These are phyloP conservation scores for Pentamera pediparva DNA, from an alignment of 53 echinoderm and acorn worm species.

Conservation along the genomic window DNA sequence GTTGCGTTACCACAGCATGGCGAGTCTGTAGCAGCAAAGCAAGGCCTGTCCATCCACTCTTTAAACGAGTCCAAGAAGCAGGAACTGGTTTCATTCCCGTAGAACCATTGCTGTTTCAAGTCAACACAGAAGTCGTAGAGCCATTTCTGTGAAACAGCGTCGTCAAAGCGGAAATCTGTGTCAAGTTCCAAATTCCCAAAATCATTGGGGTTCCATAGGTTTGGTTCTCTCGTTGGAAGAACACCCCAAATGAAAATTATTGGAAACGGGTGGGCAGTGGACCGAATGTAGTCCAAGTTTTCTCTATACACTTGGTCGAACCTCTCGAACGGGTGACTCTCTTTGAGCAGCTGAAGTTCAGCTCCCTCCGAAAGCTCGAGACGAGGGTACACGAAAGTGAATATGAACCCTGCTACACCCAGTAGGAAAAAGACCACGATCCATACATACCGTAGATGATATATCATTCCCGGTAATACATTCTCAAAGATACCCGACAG, in stretches of 20 bases:
- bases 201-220: constrained; percentile 39
- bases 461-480: constrained; percentile 38
- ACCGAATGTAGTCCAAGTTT: constrained; percentile 36
- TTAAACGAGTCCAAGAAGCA: constrained; percentile 57
- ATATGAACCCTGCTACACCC: constrained; percentile 29
- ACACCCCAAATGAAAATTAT: constrained; percentile 46
- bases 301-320: constrained; percentile 46
- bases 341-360: constrained; percentile 47
- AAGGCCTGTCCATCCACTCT: constrained; percentile 40
- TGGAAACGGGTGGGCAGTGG: constrained; percentile 4
- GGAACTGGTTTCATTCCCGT: not conserved
- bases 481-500: no score
- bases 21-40: not conserved
- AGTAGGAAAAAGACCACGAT: constrained; percentile 30
- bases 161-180: constrained; percentile 27
- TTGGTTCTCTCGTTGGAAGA: not conserved
- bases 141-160: constrained; percentile 51
- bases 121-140: constrained; percentile 41
- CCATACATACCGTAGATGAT: constrained; percentile 47
- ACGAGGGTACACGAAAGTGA: constrained; percentile 45
- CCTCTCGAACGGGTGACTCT: constrained; percentile 42
- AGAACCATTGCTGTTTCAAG: constrained; percentile 33
- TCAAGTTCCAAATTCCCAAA: constrained; percentile 21
- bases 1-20: constrained; percentile 46
- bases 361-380: constrained; percentile 32